Conservation (phyloP, 1,140 invertebrate species). For the Cardiocondyla obscurior region DNA sequence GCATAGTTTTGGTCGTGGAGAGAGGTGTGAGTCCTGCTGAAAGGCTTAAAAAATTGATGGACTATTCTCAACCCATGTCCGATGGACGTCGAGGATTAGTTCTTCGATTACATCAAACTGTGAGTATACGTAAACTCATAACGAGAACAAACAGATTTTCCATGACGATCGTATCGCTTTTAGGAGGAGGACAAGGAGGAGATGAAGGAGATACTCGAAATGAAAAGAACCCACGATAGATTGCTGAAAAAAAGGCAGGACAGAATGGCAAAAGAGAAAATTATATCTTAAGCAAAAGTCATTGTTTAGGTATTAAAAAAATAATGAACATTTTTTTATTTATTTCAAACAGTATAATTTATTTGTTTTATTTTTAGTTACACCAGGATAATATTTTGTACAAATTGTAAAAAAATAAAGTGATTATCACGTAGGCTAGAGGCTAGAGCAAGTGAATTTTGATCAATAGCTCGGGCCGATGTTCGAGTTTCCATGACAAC, state of each 20-base stretch:
- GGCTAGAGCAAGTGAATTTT: neutral
- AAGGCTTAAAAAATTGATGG: conserved; percentile 92
- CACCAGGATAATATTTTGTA: neutral
- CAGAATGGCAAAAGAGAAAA: conserved; percentile 65
- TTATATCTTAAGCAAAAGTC: conserved; percentile 4
- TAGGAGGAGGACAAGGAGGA: conserved; percentile 96
- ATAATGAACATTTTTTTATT: neutral
- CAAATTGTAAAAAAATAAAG: conserved; percentile 16
- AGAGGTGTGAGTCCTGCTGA: conserved; percentile 95
- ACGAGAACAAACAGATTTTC: neutral
- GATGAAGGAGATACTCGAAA: conserved; percentile 96
- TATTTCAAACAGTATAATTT: neutral
- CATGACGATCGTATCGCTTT: conserved; percentile 13
- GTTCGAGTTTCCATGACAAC: conserved; percentile 33
- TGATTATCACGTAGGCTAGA: neutral
- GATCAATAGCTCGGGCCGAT: conserved; percentile 9
- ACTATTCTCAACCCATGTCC: conserved; percentile 98
- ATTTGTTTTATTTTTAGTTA: neutral
- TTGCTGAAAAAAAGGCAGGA: conserved; percentile 88
- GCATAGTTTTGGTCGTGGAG: conserved; percentile 98
- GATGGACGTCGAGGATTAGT: conserved; percentile 95
- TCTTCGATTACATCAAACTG: conserved; percentile 92
- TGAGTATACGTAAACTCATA: conserved; percentile 79
- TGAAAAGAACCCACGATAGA: conserved; percentile 93
- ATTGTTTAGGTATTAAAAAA: conserved; percentile 38